Conservation (phyloP, 64 coral and sea anemone genomes). For the Stylophora pistillata region DNA sequence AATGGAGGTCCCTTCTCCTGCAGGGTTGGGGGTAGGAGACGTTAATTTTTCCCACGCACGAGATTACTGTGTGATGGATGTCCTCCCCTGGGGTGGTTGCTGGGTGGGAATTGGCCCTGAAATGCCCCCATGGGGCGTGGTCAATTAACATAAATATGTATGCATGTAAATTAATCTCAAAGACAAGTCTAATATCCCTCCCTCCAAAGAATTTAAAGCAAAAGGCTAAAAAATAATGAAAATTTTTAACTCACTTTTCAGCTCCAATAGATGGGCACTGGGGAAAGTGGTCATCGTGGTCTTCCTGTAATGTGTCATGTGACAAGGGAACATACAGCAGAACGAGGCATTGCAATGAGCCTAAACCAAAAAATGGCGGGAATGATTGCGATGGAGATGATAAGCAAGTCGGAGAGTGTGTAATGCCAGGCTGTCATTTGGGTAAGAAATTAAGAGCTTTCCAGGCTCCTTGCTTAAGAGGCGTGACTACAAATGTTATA, state of each 20-base stretch:
- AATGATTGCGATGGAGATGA: constrained; percentile 24
- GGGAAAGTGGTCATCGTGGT: constrained; percentile 53
- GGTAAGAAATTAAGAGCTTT: constrained; percentile 4
- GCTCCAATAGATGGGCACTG: constrained; percentile 59
- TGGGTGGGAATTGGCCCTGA: too few relatives aligned
- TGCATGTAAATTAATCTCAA: too few relatives aligned
- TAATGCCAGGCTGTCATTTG: constrained; percentile 13
- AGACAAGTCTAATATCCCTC: too few relatives aligned
- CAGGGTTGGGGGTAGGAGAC: too few relatives aligned
- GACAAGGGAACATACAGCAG: constrained; percentile 27
- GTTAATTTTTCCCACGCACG: too few relatives aligned
- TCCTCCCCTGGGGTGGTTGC: too few relatives aligned
- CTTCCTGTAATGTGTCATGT: constrained; percentile 40
- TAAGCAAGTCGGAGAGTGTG: constrained; percentile 1
- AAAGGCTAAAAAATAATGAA: not conserved
- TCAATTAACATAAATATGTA: too few relatives aligned
- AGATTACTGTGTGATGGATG: too few relatives aligned
- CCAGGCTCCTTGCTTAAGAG: not conserved
- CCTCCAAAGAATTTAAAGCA: too few relatives aligned
- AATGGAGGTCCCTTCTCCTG: too few relatives aligned
- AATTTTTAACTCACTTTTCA: not conserved
- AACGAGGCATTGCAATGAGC: constrained; percentile 47
- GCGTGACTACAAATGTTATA: too few relatives aligned
- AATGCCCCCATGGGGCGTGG: too few relatives aligned
- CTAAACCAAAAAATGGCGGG: constrained; percentile 37